These are phyloP conservation scores for Papilio xuthus DNA, from an alignment of 1,140 invertebrate genomes.

Conservation along the genomic window DNA sequence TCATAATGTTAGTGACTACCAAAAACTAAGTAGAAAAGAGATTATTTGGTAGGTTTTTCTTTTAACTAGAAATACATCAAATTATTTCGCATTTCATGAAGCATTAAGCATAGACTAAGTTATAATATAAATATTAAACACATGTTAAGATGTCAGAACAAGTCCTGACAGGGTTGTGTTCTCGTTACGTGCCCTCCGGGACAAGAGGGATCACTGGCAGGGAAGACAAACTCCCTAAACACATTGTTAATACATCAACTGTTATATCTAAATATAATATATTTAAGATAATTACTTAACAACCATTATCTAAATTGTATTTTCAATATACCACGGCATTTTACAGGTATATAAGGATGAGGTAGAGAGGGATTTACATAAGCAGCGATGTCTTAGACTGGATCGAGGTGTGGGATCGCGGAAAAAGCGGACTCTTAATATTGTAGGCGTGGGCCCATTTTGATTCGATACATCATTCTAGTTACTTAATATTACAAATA, in stretches of 20 bases:
- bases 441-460: too few species aligned
- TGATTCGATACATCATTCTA: too few species aligned
- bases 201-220: background rate
- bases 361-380: too few species aligned
- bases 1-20: too few species aligned
- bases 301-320: too few species aligned
- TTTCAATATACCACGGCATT: too few species aligned
- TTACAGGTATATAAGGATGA: too few species aligned
- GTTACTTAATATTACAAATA: too few species aligned
- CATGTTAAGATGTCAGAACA: slow-evolving; percentile 1
- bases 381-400: too few species aligned
- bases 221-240: background rate
- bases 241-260: background rate
- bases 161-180: slow-evolving; percentile 1
- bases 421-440: too few species aligned
- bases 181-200: background rate
- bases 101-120: background rate
- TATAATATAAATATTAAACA: slow-evolving; percentile 3
- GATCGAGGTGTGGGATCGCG: too few species aligned
- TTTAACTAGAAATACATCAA: background rate
- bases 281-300: too few species aligned
- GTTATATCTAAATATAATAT: background rate
- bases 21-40: background rate
- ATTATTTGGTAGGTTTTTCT: background rate
- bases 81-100: background rate